phyloP scores from a whole-genome alignment of 2,888 invertebrate genomes.

The Trypoxylon attenuatum region DNA sequence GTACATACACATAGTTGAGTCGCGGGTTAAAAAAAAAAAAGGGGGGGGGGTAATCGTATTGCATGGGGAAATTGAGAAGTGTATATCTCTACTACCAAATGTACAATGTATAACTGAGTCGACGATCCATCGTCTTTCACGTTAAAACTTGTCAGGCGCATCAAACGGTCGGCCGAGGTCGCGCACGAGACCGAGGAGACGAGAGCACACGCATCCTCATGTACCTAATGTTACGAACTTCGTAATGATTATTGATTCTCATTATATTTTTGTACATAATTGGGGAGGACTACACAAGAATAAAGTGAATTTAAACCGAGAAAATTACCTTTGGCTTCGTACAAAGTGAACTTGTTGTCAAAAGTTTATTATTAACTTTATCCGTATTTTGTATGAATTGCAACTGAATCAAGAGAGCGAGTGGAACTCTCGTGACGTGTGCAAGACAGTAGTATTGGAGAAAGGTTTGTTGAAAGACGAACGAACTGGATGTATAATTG shows the following conservation, averaged over 20 bases:
- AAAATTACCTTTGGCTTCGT: slow-evolving; percentile 24
- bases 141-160: slow-evolving; percentile 20
- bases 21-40: no score
- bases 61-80: no score
- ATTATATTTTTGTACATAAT: slow-evolving; percentile 73
- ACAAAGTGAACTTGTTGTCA: slow-evolving; percentile 26
- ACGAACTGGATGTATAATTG: no score
- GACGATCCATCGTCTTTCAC: slow-evolving; percentile 30
- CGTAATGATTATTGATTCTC: slow-evolving; percentile 69
- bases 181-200: slow-evolving; percentile 25
- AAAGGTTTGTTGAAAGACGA: no score
- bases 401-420: no score
- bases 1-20: no score
- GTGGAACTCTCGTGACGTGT: no score
- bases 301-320: slow-evolving; percentile 50
- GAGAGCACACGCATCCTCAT: slow-evolving; percentile 54
- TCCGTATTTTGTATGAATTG: no score
- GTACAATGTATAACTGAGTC: slow-evolving; percentile 1
- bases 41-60: no score
- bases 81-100: no score
- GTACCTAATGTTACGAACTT: slow-evolving; percentile 64
- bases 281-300: slow-evolving; percentile 63
- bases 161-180: slow-evolving; percentile 20
- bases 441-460: no score
- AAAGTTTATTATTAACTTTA: no score